These are phyloP conservation scores for Cephalopachus bancanus DNA, from an alignment of 2,797 vertebrate genomes.

Conservation along the genomic window DNA sequence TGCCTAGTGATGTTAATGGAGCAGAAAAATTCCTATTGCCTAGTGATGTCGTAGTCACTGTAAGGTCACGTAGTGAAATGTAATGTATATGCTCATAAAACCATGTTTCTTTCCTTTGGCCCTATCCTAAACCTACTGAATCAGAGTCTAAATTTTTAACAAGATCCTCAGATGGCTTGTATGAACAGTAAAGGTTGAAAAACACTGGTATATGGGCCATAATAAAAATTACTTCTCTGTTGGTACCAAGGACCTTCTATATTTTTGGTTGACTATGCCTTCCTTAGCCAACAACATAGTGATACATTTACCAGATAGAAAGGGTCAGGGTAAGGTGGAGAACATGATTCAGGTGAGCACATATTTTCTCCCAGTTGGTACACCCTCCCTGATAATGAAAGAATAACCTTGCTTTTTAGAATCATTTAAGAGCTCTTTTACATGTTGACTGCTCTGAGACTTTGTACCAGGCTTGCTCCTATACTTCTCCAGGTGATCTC, in stretches of 20 bases:
- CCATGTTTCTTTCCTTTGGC: background rate
- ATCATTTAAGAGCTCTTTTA: background rate
- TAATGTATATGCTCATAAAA: no score
- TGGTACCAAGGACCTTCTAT: constrained; percentile 24
- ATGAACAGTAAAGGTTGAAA: constrained; percentile 30
- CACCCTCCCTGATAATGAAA: background rate
- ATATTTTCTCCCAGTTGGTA: background rate
- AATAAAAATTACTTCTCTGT: constrained; percentile 6
- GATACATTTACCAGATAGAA: background rate
- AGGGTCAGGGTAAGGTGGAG: background rate
- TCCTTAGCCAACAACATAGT: constrained; percentile 2
- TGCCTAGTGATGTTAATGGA: background rate
- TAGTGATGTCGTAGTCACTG: background rate
- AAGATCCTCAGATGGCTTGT: constrained; percentile 24
- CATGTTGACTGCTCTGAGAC: background rate
- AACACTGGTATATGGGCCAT: constrained; percentile 26
- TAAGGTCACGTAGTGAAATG: background rate
- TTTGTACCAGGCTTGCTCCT: background rate
- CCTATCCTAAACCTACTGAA: background rate
- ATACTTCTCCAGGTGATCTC: background rate
- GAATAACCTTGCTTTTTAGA: constrained; percentile 26
- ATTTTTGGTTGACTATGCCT: constrained; percentile 12
- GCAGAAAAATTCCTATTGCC: background rate
- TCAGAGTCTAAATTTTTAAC: constrained; percentile 40
- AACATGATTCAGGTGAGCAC: background rate